Conservation (phyloP, 2,797 vertebrate species). For the Centropyge bicolor region DNA sequence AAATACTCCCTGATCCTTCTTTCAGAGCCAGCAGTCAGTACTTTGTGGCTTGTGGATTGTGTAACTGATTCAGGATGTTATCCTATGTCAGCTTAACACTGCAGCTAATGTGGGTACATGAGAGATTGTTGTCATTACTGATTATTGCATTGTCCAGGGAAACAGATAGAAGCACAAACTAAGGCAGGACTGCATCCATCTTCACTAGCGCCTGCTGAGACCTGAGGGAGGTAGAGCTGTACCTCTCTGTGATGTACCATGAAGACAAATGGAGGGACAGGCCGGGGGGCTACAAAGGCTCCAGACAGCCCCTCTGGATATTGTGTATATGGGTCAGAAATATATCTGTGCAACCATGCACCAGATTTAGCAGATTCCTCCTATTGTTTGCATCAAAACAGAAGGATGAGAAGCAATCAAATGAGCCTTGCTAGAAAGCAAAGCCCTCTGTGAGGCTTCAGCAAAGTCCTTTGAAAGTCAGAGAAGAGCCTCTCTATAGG, state of each 20-base stretch:
- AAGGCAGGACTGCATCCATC: slow-evolving; percentile 34
- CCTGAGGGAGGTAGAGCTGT: slow-evolving; percentile 10
- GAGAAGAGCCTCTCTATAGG: slow-evolving; percentile 45
- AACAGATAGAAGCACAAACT: slow-evolving; percentile 16
- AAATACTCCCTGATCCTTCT: slow-evolving; percentile 21
- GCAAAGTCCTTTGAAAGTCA: slow-evolving; percentile 68
- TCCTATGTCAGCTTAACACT: slow-evolving; percentile 3
- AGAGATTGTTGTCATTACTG: slow-evolving; percentile 15
- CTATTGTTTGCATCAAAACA: slow-evolving; percentile 68
- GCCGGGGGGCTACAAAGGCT: slow-evolving; percentile 11
- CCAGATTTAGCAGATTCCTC: slow-evolving; percentile 70
- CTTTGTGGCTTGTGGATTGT: slow-evolving; percentile 11
- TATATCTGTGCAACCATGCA: slow-evolving; percentile 49
- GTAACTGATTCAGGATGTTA: slow-evolving; percentile 20
- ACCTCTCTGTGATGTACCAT: slow-evolving; percentile 15
- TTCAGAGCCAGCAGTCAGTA: neutral
- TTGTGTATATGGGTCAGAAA: slow-evolving; percentile 71
- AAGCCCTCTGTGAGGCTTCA: slow-evolving; percentile 36
- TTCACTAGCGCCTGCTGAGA: slow-evolving; percentile 17
- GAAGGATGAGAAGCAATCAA: slow-evolving; percentile 32
- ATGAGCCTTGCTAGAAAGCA: slow-evolving; percentile 54
- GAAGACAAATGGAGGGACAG: slow-evolving; percentile 43
- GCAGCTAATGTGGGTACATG: slow-evolving; percentile 2
- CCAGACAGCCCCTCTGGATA: slow-evolving; percentile 41
- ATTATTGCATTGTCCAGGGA: slow-evolving; percentile 17